These are phyloP conservation scores for Caenorhabditis tropicalis DNA, from an alignment of 1,140 invertebrate species.

Conservation along the genomic window DNA sequence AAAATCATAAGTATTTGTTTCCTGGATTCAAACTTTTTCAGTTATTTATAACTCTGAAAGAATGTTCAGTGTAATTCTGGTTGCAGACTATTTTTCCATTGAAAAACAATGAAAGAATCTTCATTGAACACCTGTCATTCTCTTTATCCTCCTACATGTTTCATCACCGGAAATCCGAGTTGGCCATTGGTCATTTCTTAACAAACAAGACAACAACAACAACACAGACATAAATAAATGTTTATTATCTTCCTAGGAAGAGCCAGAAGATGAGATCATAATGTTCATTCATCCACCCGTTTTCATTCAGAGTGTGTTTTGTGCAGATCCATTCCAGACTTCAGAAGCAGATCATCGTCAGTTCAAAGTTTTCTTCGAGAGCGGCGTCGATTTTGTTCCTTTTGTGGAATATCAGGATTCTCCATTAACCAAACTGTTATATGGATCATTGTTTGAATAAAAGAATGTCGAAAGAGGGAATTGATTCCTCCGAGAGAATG, in stretches of 20 bases:
- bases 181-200: background rate
- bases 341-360: background rate
- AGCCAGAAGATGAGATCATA: conserved; percentile 5
- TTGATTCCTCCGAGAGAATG: background rate
- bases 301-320: background rate
- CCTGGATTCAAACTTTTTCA: no score
- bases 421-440: background rate
- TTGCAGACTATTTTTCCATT: background rate
- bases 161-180: conserved; percentile 6
- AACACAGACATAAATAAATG: background rate
- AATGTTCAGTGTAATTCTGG: background rate
- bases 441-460: background rate
- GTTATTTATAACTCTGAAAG: no score
- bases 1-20: no score
- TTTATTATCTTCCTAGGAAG: background rate
- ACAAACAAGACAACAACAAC: background rate
- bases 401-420: background rate
- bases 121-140: background rate
- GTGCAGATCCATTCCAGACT: background rate
- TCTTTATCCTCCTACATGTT: background rate
- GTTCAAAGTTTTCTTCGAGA: background rate
- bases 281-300: conserved; percentile 29
- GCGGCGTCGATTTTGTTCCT: background rate
- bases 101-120: background rate
- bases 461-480: background rate